Evolutionary conservation across 2,888 invertebrate species (phyloP), one percentile per base, ranked within the genome.

Genomic region (Tyria jacobaeae): DNA sequence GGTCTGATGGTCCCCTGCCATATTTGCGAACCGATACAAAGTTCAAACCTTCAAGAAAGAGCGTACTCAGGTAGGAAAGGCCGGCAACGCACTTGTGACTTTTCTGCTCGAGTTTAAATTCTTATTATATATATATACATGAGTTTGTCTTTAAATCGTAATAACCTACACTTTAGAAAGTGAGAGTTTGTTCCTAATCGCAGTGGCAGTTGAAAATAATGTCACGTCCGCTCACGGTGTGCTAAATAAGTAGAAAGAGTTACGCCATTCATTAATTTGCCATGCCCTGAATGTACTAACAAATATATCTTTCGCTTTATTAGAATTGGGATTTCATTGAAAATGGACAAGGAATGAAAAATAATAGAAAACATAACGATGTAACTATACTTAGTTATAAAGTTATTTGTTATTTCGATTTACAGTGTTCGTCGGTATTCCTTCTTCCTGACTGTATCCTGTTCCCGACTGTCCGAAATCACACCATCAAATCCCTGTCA

Each of bases 381-480:
- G 12, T 44, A 12, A 21, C 21, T 1, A 44, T 44, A 1, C 12
- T 2, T 9, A 41, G 34, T 27, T 17, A 17, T 25, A 27, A 17
- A 15, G 25, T 41, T 41, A 12, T 27, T 27, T 25, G 6, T 27
- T 15, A 35, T 35, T 35, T 54, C 41, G 27, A 55, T 55, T 55
- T 44, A 12, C 44, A 55, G 25, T 53, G 12, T 41, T 24, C 60
- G n/a, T 49, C 24, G 24, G 24, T 34, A 17, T 54, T 21, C 44
- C 31, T 44, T 21, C 44, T 34, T 21, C 34, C 44, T 55, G 44
- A 15, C 21, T 34, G 14, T 55, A 34, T 34, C 55, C 55, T 53
- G 52, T 47, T 37, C 58, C 52, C n/a, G 52, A 14, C 52, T 47
- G 52, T 35, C 34, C 47, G 34, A 47, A 52, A 52, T 14, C 35